Evolutionary conservation across 2,113 vertebrate genomes (phyloP), one percentile per base, ranked within the genome.

Genomic region (Craseonycteris thonglongyai): DNA sequence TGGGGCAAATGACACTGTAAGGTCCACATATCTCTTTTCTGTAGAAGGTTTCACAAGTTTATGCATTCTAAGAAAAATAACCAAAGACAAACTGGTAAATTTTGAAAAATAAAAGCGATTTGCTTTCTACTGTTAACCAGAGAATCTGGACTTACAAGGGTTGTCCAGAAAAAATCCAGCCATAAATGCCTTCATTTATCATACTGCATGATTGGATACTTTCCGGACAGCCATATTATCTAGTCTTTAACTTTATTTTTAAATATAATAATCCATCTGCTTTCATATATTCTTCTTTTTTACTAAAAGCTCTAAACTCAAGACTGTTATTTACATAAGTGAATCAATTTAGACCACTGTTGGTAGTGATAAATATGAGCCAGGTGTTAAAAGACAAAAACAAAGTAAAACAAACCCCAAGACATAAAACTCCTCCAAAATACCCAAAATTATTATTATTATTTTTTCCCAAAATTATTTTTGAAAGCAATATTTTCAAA

Each of bases 1-100:
- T 18, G 99, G 99, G 69, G 99, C 99, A 96, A 99, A 99, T 0
- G 99, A 99, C 63, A 99, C 98, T 0, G 99, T 99, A 96, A 99
- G 99, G 97, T 99, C 99, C 40, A 99, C 99, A 0, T 99, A 99
- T 88, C 99, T 99, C 95, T 99, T 99, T 93, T 99, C 99, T 85
- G 98, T 97, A 84, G 99, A 99, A 65, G 99, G 99, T 96, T 99
- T 99, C 97, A 99, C 99, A 96, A 99, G 98, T 96, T 99, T 99
- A 96, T 99, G 99, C 99, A 99, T 99, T 98, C 99, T 99, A 97
- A 28, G 97, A 87, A 90, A 85, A 96, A 92, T 63, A 98, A 97
- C 72, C 8, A 63, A 98, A 8, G 72, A 93, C 30, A 61, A 89
- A 89, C 59, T 56, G 58, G 40, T 85, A 86, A 93, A 88, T 89